Evolutionary conservation across 2,113 vertebrate species (phyloP).

Genomic region (Echinops telfairi): DNA sequence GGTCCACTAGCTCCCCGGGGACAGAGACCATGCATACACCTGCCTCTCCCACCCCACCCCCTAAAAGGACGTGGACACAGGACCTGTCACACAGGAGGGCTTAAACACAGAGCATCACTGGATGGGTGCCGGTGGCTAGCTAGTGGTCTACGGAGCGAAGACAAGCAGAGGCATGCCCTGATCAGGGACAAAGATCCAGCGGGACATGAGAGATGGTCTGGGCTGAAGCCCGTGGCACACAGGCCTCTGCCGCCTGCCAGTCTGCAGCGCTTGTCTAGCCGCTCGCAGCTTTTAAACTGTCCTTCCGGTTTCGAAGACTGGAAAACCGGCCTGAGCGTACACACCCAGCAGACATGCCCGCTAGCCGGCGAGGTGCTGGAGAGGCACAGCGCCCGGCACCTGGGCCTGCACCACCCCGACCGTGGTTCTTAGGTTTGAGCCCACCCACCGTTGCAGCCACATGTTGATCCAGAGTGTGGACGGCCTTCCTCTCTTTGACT

Average conservation of each 20-base stretch:
- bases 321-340: neutral
- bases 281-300: neutral
- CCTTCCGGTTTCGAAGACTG: neutral
- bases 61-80: neutral
- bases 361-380: neutral
- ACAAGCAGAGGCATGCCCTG: neutral
- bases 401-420: too few species aligned
- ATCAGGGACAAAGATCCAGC: neutral
- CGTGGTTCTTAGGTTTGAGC: too few species aligned
- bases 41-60: neutral
- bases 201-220: rapidly evolving
- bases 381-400: neutral
- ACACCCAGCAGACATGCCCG: too few species aligned
- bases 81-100: neutral
- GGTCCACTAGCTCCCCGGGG: neutral
- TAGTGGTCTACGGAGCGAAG: neutral
- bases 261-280: neutral
- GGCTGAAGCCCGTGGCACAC: neutral
- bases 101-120: neutral
- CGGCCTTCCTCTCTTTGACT: too few species aligned
- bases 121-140: too few species aligned
- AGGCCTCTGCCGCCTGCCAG: neutral
- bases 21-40: neutral
- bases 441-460: too few species aligned
- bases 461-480: too few species aligned